Evolutionary conservation across 2,888 invertebrate species (phyloP).

Genomic region (Entomobrya proxima): DNA sequence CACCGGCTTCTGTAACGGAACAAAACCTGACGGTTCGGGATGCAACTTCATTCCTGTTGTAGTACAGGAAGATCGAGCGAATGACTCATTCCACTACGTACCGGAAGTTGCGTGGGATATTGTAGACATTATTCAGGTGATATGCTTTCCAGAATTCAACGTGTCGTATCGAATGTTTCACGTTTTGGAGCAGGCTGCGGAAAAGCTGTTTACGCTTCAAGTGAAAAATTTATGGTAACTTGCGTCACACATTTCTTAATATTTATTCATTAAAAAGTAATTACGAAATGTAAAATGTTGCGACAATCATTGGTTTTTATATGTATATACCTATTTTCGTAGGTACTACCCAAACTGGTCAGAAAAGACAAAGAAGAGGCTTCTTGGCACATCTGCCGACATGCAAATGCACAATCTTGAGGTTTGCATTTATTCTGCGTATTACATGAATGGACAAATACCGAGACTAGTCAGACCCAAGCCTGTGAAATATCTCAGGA

Average conservation of each 20-base stretch:
- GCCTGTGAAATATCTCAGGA: conserved; percentile 64
- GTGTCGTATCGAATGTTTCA: conserved; percentile 74
- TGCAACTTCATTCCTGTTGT: conserved; percentile 57
- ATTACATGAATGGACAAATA: conserved; percentile 60
- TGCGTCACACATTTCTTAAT: background rate
- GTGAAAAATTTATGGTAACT: conserved; percentile 74
- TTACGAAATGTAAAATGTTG: background rate
- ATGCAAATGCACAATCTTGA: conserved; percentile 70
- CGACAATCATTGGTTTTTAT: background rate
- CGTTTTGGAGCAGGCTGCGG: conserved; percentile 70
- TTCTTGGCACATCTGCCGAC: conserved; percentile 70
- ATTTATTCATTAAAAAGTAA: background rate
- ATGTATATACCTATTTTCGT: background rate
- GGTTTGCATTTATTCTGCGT: conserved; percentile 69
- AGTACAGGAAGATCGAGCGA: conserved; percentile 46
- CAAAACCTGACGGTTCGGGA: conserved; percentile 22
- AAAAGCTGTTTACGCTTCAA: conserved; percentile 70
- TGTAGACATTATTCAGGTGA: conserved; percentile 71
- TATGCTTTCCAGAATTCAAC: conserved; percentile 71
- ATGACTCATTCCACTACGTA: conserved; percentile 68
- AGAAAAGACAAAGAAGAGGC: conserved; percentile 64
- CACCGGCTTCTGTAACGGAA: conserved; percentile 58
- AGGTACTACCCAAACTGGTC: conserved; percentile 71
- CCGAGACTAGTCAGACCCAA: conserved; percentile 68
- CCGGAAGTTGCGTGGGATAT: conserved; percentile 73